Evolutionary conservation across 2,888 invertebrate genomes (phyloP), one percentile per base, ranked within the genome.

Genomic region (Dioctria linearis): DNA sequence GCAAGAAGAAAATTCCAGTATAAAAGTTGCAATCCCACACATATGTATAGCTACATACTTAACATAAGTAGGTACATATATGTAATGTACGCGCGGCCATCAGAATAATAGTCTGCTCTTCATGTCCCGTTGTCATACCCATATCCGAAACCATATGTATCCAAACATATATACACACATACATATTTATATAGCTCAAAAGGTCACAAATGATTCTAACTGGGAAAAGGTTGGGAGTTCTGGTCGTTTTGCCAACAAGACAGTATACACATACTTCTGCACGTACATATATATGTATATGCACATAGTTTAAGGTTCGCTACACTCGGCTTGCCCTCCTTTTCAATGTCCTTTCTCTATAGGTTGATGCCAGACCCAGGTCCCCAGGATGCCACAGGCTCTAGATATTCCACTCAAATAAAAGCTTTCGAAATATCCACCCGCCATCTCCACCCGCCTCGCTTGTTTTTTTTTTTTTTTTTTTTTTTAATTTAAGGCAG

Each of bases 61-160:
- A 25, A 25, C 25, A 25, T 25, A 25, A 25, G 25, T 25, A 25
- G 25, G 25, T 25, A 25, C 2, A 25, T 25, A 25, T 25, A 25
- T 25, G 25, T 25, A 25, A 37, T n/a, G 65, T n/a, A 67, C 37
- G 67, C 42, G 13, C 8, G 37, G 43, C 8, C 25, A 49, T 46
- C 46, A 49, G 25, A 49, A 67, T 43, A 57, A 73, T 43, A 39
- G 57, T 57, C 59, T 46, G 46, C 61, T 46, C 75, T 46, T 43
- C 59, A 75, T 75, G 75, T 59, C 57, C 43, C 75, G 61, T 75
- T 75, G 75, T 75, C 75, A 61, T 59, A 75, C 75, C 75, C 75
- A 59, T 43, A 59, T 75, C 59, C 37, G 25, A 43, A 75, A 61
- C 59, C 59, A 75, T 75, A 25, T 25, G 25, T 25, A 25, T 25